Evolutionary conservation across 2,797 vertebrate species (phyloP).

Genomic region (Gymnocypris eckloni): DNA sequence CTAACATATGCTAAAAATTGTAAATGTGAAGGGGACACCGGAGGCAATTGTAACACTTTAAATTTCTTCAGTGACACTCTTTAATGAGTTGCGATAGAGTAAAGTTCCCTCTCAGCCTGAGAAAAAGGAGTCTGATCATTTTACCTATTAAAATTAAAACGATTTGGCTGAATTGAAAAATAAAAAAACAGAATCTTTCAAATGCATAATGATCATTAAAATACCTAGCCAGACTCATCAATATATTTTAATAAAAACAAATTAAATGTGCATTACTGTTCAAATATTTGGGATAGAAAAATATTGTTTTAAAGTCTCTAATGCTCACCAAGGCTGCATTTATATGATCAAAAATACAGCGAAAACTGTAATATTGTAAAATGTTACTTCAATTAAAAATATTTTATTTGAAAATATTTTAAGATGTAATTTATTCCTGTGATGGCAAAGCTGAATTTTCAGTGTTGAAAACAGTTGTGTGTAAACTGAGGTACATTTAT

Average conservation of each 20-base stretch:
- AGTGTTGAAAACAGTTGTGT: too few relatives aligned
- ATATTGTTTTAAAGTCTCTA: neutral
- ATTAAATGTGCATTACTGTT: neutral
- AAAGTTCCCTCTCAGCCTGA: neutral
- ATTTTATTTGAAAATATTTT: too few relatives aligned
- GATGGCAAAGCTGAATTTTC: too few relatives aligned
- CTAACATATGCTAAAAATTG: slow-evolving; percentile 9
- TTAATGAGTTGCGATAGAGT: neutral
- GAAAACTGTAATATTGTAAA: neutral
- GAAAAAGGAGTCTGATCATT: neutral
- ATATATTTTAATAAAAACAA: neutral
- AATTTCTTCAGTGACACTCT: neutral
- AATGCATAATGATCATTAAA: neutral
- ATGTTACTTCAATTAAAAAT: neutral
- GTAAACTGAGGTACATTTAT: too few relatives aligned
- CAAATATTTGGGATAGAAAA: neutral
- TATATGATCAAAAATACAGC: neutral
- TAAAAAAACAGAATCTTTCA: neutral
- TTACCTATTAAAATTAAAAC: neutral
- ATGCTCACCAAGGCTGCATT: neutral
- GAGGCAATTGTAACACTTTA: neutral
- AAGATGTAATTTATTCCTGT: too few relatives aligned
- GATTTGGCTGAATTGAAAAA: neutral
- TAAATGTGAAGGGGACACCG: neutral
- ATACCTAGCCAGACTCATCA: neutral